phyloP scores from a whole-genome alignment of 2,888 invertebrate species.

The Deladenus siricidicola region DNA sequence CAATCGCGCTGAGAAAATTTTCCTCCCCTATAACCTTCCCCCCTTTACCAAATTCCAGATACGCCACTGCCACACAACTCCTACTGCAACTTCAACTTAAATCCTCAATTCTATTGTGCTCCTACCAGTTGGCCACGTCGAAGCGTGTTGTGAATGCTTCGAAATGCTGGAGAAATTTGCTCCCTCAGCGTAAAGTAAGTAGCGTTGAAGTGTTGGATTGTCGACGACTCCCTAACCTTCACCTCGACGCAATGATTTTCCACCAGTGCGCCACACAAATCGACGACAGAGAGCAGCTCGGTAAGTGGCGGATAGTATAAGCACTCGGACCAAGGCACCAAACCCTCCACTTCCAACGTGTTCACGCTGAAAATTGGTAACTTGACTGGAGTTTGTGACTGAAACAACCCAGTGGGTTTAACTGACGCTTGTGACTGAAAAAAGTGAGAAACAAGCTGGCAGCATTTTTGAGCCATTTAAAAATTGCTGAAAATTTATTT shows the following conservation, averaged over 20 bases:
- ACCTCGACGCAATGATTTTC: background rate
- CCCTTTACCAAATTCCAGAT: too few relatives aligned
- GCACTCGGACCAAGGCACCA: background rate
- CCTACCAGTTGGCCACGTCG: constrained; percentile 5
- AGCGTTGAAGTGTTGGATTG: background rate
- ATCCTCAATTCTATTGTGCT: background rate
- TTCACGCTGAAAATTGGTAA: background rate
- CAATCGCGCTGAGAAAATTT: too few relatives aligned
- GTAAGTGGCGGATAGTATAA: background rate
- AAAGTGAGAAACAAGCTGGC: too few relatives aligned
- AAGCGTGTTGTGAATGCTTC: background rate
- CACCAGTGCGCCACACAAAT: background rate
- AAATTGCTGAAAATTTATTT: too few relatives aligned
- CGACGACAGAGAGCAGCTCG: background rate
- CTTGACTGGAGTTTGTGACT: too few relatives aligned
- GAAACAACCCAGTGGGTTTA: too few relatives aligned
- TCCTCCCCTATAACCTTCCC: too few relatives aligned
- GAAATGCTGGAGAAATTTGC: background rate
- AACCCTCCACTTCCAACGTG: background rate
- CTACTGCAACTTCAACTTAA: too few relatives aligned
- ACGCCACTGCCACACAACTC: too few relatives aligned
- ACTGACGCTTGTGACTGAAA: too few relatives aligned
- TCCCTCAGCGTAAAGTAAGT: constrained; percentile 5
- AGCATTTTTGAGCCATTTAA: too few relatives aligned
- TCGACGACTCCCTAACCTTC: background rate